Conservation (phyloP, 1,140 invertebrate genomes). For the Rhynchophorus ferrugineus region DNA sequence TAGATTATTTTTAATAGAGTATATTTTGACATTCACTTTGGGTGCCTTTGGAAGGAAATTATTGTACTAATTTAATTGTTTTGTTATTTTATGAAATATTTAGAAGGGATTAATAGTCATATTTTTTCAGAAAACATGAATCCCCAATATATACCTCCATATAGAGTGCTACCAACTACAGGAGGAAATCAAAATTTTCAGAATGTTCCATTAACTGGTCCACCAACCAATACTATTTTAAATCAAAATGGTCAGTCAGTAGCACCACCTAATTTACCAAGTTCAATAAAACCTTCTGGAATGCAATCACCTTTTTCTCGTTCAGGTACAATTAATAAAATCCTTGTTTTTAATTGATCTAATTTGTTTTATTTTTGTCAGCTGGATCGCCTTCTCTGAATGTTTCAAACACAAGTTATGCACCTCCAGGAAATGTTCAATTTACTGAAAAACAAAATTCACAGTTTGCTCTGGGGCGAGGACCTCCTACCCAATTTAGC, state of each 20-base stretch:
- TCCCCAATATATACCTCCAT: constrained; percentile 35
- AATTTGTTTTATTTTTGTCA: too few relatives aligned
- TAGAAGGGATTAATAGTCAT: too few relatives aligned
- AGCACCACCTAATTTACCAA: not conserved
- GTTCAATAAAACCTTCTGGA: not conserved
- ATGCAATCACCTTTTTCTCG: not conserved
- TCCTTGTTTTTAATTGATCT: not conserved
- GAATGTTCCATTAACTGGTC: constrained; percentile 33
- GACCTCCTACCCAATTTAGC: not conserved
- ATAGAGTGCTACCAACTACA: constrained; percentile 2
- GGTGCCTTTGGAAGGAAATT: too few relatives aligned
- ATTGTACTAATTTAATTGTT: too few relatives aligned
- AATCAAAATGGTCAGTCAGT: not conserved
- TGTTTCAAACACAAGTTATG: not conserved
- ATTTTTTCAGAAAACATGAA: constrained; percentile 32
- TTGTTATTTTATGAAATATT: too few relatives aligned
- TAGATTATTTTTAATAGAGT: too few relatives aligned
- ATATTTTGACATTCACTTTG: too few relatives aligned
- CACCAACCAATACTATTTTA: constrained; percentile 28
- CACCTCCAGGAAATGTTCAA: not conserved
- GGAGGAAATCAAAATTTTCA: constrained; percentile 24
- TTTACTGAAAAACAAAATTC: not conserved
- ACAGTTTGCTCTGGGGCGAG: not conserved
- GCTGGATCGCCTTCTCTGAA: not conserved
- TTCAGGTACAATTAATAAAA: constrained; percentile 5